Base-by-base conservation (phyloP, 2,113 vertebrate genomes). In the Phoxinus phoxinus region DNA sequence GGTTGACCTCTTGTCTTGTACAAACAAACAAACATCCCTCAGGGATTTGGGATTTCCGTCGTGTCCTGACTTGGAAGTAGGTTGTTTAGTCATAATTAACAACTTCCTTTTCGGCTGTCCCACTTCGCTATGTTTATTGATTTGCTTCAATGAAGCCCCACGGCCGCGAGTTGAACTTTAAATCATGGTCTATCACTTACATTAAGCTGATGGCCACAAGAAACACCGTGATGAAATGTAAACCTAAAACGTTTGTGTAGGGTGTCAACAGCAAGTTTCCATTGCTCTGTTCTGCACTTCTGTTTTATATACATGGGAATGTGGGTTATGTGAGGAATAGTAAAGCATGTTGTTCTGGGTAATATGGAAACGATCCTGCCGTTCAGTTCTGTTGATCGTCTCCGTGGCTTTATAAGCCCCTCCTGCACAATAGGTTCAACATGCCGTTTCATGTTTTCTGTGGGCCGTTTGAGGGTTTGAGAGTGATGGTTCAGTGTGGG, bases 331-430 rank as follows among this genome's bases (percentile, higher is more conserved):
- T 61, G 78, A 61, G 76, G 41, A 71, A 76, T 23, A 59, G 46
- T 48, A 21, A 41, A 81, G 37, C 15, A 10, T 35, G 35, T 69
- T 67, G 37, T 56, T 73, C 67, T 41, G 77, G 77, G 75, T 71
- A 77, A 85, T 82, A 41, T 75, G 37, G 59, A 32, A 61, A 48
- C 13, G 32, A 44, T 44, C 51, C 10, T 37, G 77, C 63, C 63
- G 48, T 72, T 72, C 81, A 48, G 63, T 73, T 76, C 74, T 83
- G 51, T 48, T 81, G 53, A 86, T 35, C n/a, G 23, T 82, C 84
- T 83, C 56, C 63, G 25, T 79, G 87, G 73, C 56, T 88, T 86
- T 86, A 61, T 82, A 87, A 88, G 73, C 72, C 48, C 48, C 84
- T 76, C 78, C 84, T 72, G 72, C 87, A 74, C 74, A 77, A 53